A percentile compares a stretch with the other conserved stretches of the same genome.
phyloP scores from a whole-genome alignment of 53 echinoderm and acorn worm genomes.

The Zoroaster sp. region DNA sequence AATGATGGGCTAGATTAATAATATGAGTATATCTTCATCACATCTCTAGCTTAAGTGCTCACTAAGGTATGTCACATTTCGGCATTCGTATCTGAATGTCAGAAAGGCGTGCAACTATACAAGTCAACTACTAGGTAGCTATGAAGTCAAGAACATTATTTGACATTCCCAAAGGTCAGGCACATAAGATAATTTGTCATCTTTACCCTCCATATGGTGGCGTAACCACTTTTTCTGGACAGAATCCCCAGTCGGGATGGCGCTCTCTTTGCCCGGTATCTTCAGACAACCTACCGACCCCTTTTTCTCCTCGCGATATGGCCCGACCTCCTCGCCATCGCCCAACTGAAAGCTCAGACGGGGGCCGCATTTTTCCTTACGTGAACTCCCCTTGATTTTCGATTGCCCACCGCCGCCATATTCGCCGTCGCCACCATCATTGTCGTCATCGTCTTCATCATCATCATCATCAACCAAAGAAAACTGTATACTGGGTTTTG shows the following conservation, averaged over 20 bases:
- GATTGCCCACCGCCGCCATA: background rate
- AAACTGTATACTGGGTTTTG: conserved; percentile 21
- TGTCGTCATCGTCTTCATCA: background rate
- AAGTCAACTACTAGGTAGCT: too few relatives aligned
- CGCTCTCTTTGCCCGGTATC: conserved; percentile 19
- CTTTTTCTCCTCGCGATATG: conserved; percentile 10
- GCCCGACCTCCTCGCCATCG: background rate
- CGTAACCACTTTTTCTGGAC: conserved; percentile 4
- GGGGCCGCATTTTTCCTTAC: conserved; percentile 11
- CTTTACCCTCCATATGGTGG: conserved; percentile 42
- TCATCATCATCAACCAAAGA: conserved; percentile 10
- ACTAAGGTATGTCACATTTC: too few relatives aligned
- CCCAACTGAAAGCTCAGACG: conserved; percentile 24
- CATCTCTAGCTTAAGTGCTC: too few relatives aligned
- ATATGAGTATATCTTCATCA: too few relatives aligned
- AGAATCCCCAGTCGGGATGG: background rate
- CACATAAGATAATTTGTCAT: background rate
- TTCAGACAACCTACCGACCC: conserved; percentile 30
- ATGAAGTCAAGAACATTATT: too few relatives aligned
- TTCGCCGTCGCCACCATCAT: background rate
- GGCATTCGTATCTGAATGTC: too few relatives aligned
- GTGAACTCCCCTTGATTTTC: background rate
- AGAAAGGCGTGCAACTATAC: too few relatives aligned
- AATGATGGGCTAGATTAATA: too few relatives aligned
- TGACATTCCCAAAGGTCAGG: conserved; percentile 2